Conservation (phyloP, 2,797 vertebrate species). For the Petrocephalus sullivani region DNA sequence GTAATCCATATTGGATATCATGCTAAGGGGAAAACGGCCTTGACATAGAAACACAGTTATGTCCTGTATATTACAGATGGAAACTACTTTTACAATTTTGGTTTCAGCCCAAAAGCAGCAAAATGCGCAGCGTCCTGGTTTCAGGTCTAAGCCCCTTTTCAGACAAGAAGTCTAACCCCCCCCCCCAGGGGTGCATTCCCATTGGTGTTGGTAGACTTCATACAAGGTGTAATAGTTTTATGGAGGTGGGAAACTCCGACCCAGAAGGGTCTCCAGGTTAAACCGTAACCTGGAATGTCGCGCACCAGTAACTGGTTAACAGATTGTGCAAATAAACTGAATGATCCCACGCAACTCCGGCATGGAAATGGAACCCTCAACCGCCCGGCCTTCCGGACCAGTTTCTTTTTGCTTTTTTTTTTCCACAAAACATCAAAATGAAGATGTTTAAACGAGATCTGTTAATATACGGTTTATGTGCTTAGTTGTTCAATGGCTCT, state of each 20-base stretch:
- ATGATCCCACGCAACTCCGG: neutral
- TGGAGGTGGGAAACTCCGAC: neutral
- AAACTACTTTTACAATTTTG: conserved; percentile 32
- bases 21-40: conserved; percentile 56
- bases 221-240: neutral
- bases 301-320: neutral
- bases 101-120: conserved; percentile 18
- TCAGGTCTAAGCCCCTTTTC: conserved; percentile 37
- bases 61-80: conserved; percentile 72
- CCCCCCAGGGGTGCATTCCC: neutral
- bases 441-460: neutral
- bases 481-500: neutral
- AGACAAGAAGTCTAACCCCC: neutral
- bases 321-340: neutral
- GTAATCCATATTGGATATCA: conserved; percentile 99
- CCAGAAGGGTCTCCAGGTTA: neutral
- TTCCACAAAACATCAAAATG: neutral
- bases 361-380: neutral
- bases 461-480: neutral
- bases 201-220: conserved; percentile 50
- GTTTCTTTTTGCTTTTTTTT: neutral
- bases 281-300: neutral
- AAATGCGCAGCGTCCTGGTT: conserved; percentile 30
- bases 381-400: neutral
- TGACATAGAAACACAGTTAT: conserved; percentile 48